These are phyloP conservation scores for Nymphalis urticae DNA, from an alignment of 2,888 invertebrate genomes.

Conservation along the genomic window DNA sequence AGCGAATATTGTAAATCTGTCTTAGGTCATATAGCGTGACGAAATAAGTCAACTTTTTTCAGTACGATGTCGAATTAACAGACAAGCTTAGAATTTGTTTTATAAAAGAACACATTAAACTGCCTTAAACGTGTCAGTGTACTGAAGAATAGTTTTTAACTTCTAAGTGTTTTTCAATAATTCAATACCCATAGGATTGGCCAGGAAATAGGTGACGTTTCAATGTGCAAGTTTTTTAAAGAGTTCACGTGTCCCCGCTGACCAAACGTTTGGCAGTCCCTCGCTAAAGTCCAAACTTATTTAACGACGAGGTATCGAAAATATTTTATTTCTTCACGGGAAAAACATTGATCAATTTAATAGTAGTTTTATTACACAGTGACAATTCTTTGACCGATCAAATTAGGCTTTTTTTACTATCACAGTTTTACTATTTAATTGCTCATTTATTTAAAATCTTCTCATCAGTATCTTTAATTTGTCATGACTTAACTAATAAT, in stretches of 20 bases:
- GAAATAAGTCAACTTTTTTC: too few species aligned
- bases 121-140: slow-evolving; percentile 3
- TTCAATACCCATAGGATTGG: slow-evolving; percentile 53
- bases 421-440: too few species aligned
- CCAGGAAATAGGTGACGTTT: slow-evolving; percentile 65
- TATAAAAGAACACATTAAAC: too few species aligned
- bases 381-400: too few species aligned
- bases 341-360: neutral
- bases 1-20: too few species aligned
- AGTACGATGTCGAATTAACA: too few species aligned
- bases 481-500: neutral
- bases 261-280: slow-evolving; percentile 38
- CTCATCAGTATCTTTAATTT: too few species aligned
- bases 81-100: too few species aligned
- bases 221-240: slow-evolving; percentile 69
- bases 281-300: slow-evolving; percentile 51
- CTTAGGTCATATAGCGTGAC: too few species aligned
- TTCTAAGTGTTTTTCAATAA: slow-evolving; percentile 56
- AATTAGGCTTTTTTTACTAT: too few species aligned
- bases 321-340: slow-evolving; percentile 8
- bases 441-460: too few species aligned
- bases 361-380: neutral
- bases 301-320: slow-evolving; percentile 45
- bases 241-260: slow-evolving; percentile 50
- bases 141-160: slow-evolving; percentile 10